Evolutionary conservation across 2,797 vertebrate species (phyloP), one percentile per base, ranked within the genome.

Genomic region (Enteromius unitaeniatus): DNA sequence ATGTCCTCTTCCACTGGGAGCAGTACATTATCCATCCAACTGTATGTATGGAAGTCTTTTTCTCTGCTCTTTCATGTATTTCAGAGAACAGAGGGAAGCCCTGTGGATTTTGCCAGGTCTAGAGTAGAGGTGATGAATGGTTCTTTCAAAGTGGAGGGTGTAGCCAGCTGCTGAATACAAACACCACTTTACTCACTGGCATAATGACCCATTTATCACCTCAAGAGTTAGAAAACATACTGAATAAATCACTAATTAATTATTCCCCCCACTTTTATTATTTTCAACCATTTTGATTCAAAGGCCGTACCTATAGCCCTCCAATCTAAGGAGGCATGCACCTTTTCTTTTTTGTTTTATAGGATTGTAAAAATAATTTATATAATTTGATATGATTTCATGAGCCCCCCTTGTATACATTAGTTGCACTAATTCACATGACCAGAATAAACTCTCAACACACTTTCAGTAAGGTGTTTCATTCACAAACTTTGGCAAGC

Each of bases 401-500:
- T 58, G 19, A 34, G n/a, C 19, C 40, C 28, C 11, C 65, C 34
- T 68, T 13, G 21, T n/a, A 10, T 34, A 21, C 10, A 17, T 51
- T 31, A 45, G 26, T 51, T 34, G 23, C 28, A 31, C n/a, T 47
- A 26, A 55, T 37, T 45, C 78, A 45, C 68, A 65, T 67, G 49
- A 23, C 86, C 64, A 86, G 87, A 87, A 88, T 81, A 93, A 89
- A 86, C 86, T 68, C 81, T 2, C 86, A 85, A 91, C 78, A 53
- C 86, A 19, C 49, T 92, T 90, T 91, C 90, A 92, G 28, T 42
- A 75, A 40, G 19, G 11, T 31, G 55, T 86, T 84, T 45, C 73
- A 77, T 94, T 94, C 93, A 93, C 93, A 95, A 95, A 95, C 95
- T 95, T 96, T 95, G 95, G 95, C 95, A 95, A 95, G 93, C 90